Base-by-base conservation (phyloP, 2,797 vertebrate genomes). In the Sebastes iracundus region DNA sequence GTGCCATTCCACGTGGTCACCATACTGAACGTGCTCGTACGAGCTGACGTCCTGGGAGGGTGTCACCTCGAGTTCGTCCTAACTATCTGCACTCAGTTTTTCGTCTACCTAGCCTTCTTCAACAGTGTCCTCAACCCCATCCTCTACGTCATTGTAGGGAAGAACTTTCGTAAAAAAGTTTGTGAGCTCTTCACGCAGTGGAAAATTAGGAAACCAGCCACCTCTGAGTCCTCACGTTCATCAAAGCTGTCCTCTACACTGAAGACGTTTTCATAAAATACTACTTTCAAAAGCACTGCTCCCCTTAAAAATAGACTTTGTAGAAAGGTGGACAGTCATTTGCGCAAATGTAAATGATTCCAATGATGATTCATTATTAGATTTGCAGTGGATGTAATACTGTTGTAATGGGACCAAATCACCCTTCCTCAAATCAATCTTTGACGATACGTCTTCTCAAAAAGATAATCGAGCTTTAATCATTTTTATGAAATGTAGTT, bases 61-160 rank as follows among this genome's bases (percentile, higher is more conserved):
- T 98, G 97, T 78, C 62, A 80, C 66, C 84, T 96, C 20, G 71
- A 0, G 4, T 68, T 84, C 0, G 70, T 77, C 9, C 59, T 96
- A 0, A 95, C 96, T 2, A 93, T 97, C 73, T 96, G 96, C 72
- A 95, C 95, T 84, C 97, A 97, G 83, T 88, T 96, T 58, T 87
- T 95, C 85, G 95, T 68, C 33, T 97, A 95, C 83, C 79, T 97
- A 2, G 97, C 96, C 61, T 97, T 96, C 74, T 94, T 95, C 91
- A 97, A 97, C 93, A 97, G 97, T 13, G 96, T 96, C n/a, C 87
- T 98, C 72, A 98, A 98, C 82, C 97, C 97, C 0, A 73, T 97
- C 32, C 95, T 99, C 61, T 99, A 98, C 0, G 96, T 97, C 73
- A 95, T 98, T 20, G 95, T 96, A 2, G 97, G 97, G 16, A 97